Evolutionary conservation across 2,797 vertebrate genomes (phyloP).

Genomic region (Cynodonichthys magdalenae): DNA sequence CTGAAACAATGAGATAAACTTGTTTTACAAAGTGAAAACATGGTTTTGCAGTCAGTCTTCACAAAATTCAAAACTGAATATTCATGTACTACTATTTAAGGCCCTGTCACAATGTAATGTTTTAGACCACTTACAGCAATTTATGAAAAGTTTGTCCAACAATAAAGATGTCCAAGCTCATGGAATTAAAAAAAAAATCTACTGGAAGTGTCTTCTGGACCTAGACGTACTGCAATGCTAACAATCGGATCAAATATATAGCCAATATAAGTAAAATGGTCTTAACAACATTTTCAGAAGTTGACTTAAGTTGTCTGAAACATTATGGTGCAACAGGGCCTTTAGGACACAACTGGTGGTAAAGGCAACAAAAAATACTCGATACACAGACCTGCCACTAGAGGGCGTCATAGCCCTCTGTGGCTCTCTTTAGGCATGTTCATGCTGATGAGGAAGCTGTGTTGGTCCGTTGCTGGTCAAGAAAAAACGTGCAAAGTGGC

Average conservation of each 20-base stretch:
- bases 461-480: conserved; percentile 5
- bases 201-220: too few relatives aligned
- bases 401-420: conserved; percentile 40
- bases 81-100: too few relatives aligned
- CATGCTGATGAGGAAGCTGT: conserved; percentile 12
- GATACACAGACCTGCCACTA: conserved; percentile 31
- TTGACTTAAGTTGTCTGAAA: too few relatives aligned
- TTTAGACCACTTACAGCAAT: too few relatives aligned
- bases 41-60: neutral
- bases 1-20: conserved; percentile 1
- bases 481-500: neutral
- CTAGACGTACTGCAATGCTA: too few relatives aligned
- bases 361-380: conserved; percentile 19
- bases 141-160: too few relatives aligned
- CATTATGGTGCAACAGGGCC: neutral
- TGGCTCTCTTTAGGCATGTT: neutral
- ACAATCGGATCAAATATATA: too few relatives aligned
- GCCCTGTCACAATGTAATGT: too few relatives aligned
- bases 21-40: neutral
- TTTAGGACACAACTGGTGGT: conserved; percentile 7
- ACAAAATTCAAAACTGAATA: neutral
- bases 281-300: too few relatives aligned
- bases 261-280: too few relatives aligned
- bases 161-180: too few relatives aligned
- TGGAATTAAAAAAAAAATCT: too few relatives aligned